Percentiles rank a stretch among this genome's conserved stretches.
Evolutionary conservation across 2,113 vertebrate species (phyloP).

Genomic region (Enhydra lutris): DNA sequence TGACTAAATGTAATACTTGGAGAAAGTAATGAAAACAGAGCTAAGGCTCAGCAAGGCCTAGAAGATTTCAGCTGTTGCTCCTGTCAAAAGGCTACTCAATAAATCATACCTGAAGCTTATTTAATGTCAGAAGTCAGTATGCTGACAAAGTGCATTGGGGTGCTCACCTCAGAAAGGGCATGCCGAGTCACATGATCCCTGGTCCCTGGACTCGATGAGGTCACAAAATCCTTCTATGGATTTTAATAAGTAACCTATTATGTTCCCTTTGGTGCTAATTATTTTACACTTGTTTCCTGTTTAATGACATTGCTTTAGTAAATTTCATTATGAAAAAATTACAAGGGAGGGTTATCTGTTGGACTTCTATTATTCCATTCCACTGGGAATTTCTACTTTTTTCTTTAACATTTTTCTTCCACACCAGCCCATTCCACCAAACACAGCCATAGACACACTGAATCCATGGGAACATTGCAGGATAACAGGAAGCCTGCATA

Average conservation of each 20-base stretch:
- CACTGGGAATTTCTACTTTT: constrained; percentile 47
- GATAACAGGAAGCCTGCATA: background rate
- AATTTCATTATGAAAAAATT: constrained; percentile 75
- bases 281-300: constrained; percentile 83
- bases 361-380: constrained; percentile 47
- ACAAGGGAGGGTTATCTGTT: constrained; percentile 45
- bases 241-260: constrained; percentile 95
- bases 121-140: constrained; percentile 81
- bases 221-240: constrained; percentile 86
- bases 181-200: constrained; percentile 83
- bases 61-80: constrained; percentile 80
- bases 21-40: constrained; percentile 84
- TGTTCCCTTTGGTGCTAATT: constrained; percentile 88
- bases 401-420: background rate
- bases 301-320: constrained; percentile 76
- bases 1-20: constrained; percentile 85
- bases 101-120: constrained; percentile 84
- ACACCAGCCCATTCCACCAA: background rate
- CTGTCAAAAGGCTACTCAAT: constrained; percentile 82
- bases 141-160: constrained; percentile 83
- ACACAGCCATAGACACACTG: background rate
- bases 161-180: constrained; percentile 84
- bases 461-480: background rate
- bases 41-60: constrained; percentile 71
- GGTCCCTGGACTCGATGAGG: constrained; percentile 82